Evolutionary conservation across 2,888 invertebrate genomes (phyloP).

Genomic region (Sialis fuliginosa): DNA sequence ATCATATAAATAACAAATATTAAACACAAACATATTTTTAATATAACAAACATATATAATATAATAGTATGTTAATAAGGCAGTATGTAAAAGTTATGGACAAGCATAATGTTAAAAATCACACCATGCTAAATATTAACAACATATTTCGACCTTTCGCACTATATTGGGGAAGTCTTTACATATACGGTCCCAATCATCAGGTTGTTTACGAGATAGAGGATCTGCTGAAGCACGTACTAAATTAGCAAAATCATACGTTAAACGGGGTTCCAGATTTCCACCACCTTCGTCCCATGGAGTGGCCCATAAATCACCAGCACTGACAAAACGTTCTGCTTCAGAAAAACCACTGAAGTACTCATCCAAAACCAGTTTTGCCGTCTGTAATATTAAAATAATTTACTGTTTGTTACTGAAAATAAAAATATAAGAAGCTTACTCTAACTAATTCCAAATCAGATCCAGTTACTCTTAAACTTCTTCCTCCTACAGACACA

Average conservation of each 20-base stretch:
- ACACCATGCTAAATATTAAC: neutral
- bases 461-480: slow-evolving; percentile 70
- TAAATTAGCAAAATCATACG: slow-evolving; percentile 28
- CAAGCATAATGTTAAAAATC: neutral
- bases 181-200: slow-evolving; percentile 32
- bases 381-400: slow-evolving; percentile 38
- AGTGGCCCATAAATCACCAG: slow-evolving; percentile 2
- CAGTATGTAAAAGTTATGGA: too few species aligned
- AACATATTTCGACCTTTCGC: slow-evolving; percentile 26
- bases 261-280: slow-evolving; percentile 1
- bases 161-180: slow-evolving; percentile 31
- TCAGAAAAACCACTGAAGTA: slow-evolving; percentile 42
- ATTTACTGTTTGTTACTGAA: neutral
- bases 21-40: too few species aligned
- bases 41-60: too few species aligned
- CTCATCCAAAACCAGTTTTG: slow-evolving; percentile 75
- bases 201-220: slow-evolving; percentile 29
- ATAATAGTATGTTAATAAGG: too few species aligned
- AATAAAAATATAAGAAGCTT: slow-evolving; percentile 15
- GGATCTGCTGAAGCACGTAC: slow-evolving; percentile 35
- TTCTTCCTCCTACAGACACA: slow-evolving; percentile 65
- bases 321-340: slow-evolving; percentile 12
- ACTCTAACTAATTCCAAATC: slow-evolving; percentile 75
- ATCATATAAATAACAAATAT: too few species aligned
- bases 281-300: slow-evolving; percentile 3